Evolutionary conservation across 1,140 invertebrate genomes (phyloP).

Genomic region (Onthophagus taurus): DNA sequence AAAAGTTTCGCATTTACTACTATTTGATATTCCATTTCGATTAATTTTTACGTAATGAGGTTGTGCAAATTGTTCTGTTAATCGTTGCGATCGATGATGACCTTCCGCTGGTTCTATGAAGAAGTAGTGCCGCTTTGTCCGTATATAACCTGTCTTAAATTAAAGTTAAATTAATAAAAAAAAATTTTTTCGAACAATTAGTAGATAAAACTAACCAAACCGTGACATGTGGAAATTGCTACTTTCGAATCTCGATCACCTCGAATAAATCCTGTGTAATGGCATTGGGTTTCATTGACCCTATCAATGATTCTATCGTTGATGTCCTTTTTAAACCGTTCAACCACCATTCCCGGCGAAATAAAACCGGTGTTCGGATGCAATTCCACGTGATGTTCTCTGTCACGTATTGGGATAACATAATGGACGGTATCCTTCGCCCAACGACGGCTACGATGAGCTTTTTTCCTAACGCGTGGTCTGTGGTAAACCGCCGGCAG

Average conservation of each 20-base stretch:
- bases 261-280: slow-evolving; percentile 39
- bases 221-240: slow-evolving; percentile 44
- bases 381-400: slow-evolving; percentile 36
- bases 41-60: slow-evolving; percentile 30
- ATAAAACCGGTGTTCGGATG: slow-evolving; percentile 36
- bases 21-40: neutral
- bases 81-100: slow-evolving; percentile 23
- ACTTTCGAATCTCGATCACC: slow-evolving; percentile 36
- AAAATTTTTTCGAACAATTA: slow-evolving; percentile 5
- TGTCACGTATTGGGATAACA: slow-evolving; percentile 17
- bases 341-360: slow-evolving; percentile 31
- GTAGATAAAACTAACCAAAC: slow-evolving; percentile 42
- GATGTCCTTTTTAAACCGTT: slow-evolving; percentile 20
- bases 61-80: slow-evolving; percentile 23
- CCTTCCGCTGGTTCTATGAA: slow-evolving; percentile 46
- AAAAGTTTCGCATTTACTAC: slow-evolving; percentile 21
- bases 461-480: neutral
- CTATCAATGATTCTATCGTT: slow-evolving; percentile 23
- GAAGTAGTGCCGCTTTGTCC: slow-evolving; percentile 38
- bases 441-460: slow-evolving; percentile 1
- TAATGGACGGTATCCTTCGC: slow-evolving; percentile 11
- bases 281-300: slow-evolving; percentile 33
- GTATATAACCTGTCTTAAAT: slow-evolving; percentile 43
- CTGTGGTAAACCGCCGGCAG: slow-evolving; percentile 13
- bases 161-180: slow-evolving; percentile 15